Conservation (phyloP, 2,113 vertebrate genomes). For the Egretta garzetta region DNA sequence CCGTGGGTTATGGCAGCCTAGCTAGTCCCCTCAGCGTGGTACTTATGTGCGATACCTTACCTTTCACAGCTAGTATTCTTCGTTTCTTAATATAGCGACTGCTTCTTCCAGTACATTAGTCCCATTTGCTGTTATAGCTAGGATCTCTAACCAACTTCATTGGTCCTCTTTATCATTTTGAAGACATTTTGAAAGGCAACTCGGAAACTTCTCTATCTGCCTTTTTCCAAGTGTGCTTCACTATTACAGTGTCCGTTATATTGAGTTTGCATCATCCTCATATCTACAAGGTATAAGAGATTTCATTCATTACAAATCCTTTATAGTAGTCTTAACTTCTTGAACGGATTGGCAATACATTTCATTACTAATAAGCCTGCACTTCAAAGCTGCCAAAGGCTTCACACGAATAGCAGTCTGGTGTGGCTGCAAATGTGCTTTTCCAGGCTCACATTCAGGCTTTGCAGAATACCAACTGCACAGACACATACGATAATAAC, state of each 20-base stretch:
- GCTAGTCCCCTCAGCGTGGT: background rate
- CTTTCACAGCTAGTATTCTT: background rate
- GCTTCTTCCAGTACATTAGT: background rate
- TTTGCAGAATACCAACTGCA: background rate
- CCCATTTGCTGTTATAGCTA: background rate
- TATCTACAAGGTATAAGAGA: background rate
- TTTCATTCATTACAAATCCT: background rate
- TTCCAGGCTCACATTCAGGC: background rate
- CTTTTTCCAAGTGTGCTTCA: background rate
- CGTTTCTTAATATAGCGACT: background rate
- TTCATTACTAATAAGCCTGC: background rate
- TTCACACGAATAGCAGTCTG: background rate
- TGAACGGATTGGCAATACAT: background rate
- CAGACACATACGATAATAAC: background rate
- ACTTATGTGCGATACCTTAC: background rate
- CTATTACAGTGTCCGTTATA: background rate
- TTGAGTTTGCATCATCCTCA: background rate
- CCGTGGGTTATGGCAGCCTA: background rate
- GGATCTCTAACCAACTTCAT: background rate
- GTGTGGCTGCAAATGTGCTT: background rate
- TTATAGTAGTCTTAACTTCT: background rate
- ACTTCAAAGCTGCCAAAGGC: background rate
- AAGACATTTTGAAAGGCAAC: background rate
- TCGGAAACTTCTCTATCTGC: background rate
- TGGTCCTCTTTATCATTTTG: background rate